A percentile compares a stretch with the other conserved stretches of the same genome.
These are phyloP conservation scores for Pterostichus niger DNA, from an alignment of 2,888 invertebrate species.

Conservation along the genomic window DNA sequence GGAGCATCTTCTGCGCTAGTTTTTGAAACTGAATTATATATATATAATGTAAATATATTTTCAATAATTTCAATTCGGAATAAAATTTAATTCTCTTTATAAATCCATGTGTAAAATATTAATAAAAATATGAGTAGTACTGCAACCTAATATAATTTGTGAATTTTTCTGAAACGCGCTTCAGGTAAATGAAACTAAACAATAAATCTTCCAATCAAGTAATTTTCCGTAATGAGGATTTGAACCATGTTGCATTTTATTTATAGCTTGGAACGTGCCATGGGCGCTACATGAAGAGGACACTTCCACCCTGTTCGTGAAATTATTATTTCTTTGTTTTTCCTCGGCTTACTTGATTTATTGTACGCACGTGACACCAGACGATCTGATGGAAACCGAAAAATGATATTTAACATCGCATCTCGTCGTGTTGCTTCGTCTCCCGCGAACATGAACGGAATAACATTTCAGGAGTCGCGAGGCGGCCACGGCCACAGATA, in stretches of 20 bases:
- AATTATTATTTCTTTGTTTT: conserved; percentile 46
- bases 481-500: neutral
- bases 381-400: conserved; percentile 32
- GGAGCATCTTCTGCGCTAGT: too few species aligned
- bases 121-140: too few species aligned
- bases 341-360: conserved; percentile 34
- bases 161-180: neutral
- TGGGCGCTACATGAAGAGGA: neutral
- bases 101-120: too few species aligned
- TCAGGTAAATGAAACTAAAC: neutral
- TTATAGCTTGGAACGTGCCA: neutral
- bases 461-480: neutral
- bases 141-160: too few species aligned
- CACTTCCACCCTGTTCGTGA: neutral
- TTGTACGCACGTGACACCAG: conserved; percentile 23
- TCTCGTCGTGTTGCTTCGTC: neutral
- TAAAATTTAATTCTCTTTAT: too few species aligned
- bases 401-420: conserved; percentile 52
- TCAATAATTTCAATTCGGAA: too few species aligned
- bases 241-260: neutral
- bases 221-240: neutral
- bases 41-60: too few species aligned
- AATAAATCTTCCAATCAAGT: neutral
- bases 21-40: too few species aligned
- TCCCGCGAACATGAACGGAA: neutral